Evolutionary conservation across 1,140 invertebrate species (phyloP).

Genomic region (Popillia japonica): DNA sequence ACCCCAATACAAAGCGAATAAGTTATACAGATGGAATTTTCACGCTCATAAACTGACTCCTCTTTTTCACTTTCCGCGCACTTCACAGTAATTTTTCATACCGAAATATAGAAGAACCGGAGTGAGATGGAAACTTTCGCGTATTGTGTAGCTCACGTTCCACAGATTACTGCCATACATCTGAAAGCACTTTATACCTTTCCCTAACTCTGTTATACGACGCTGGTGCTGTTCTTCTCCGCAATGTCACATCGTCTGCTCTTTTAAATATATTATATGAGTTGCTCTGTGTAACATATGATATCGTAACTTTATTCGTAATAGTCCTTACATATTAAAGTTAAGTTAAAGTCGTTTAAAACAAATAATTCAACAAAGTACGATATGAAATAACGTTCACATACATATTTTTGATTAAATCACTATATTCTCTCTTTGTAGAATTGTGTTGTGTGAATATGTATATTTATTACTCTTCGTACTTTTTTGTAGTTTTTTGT

Average conservation of each 20-base stretch:
- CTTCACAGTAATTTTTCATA: constrained; percentile 37
- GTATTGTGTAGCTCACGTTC: constrained; percentile 37
- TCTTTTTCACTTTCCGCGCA: constrained; percentile 29
- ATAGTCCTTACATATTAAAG: too few relatives aligned
- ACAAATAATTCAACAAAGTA: too few relatives aligned
- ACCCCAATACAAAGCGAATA: constrained; percentile 11
- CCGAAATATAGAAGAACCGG: constrained; percentile 1
- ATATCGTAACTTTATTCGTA: neutral
- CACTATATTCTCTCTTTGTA: too few relatives aligned
- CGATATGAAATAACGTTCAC: too few relatives aligned
- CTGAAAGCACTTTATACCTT: constrained; percentile 36
- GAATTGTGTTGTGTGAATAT: too few relatives aligned
- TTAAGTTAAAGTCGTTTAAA: too few relatives aligned
- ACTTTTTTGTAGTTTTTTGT: too few relatives aligned
- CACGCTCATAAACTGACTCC: constrained; percentile 27
- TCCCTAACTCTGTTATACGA: constrained; percentile 39
- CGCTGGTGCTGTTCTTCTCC: constrained; percentile 15
- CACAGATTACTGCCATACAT: constrained; percentile 29
- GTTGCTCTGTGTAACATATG: neutral
- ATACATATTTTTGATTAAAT: too few relatives aligned
- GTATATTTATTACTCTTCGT: too few relatives aligned
- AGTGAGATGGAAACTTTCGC: constrained; percentile 33
- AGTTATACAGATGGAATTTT: constrained; percentile 24
- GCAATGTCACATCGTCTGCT: constrained; percentile 5
- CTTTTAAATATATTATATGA: constrained; percentile 5